phyloP scores from a whole-genome alignment of 2,797 vertebrate species.

The Yasuhikotakia modesta region DNA sequence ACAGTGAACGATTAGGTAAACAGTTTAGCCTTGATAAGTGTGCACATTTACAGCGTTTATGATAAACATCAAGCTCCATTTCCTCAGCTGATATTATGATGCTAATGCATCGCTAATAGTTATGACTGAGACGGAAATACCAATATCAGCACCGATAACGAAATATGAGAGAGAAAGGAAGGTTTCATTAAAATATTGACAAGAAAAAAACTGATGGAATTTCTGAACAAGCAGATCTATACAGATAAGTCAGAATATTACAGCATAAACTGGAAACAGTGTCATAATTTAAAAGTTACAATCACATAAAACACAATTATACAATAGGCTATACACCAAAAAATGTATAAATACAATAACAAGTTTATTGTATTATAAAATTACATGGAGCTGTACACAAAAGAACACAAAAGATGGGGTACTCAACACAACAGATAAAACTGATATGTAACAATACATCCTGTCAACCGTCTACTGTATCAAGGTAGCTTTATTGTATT shows the following conservation, averaged over 20 bases:
- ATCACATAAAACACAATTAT: no score
- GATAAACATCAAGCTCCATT: slow-evolving; percentile 61
- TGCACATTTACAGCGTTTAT: slow-evolving; percentile 54
- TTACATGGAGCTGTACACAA: no score
- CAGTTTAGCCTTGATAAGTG: slow-evolving; percentile 56
- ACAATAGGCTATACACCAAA: no score
- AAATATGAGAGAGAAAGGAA: slow-evolving; percentile 52
- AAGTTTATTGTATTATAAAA: no score
- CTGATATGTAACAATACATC: neutral
- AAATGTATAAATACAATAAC: no score
- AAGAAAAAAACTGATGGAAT: slow-evolving; percentile 11
- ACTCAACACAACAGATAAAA: no score
- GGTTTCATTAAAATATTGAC: slow-evolving; percentile 34
- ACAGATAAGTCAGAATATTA: slow-evolving; percentile 27
- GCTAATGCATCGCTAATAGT: slow-evolving; percentile 57
- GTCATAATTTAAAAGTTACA: no score
- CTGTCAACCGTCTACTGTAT: neutral
- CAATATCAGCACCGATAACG: slow-evolving; percentile 55
- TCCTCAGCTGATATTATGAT: slow-evolving; percentile 52
- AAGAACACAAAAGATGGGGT: no score
- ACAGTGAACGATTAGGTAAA: slow-evolving; percentile 55
- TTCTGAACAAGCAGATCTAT: slow-evolving; percentile 34
- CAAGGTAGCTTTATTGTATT: neutral
- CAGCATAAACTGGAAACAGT: neutral
- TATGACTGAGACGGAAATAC: slow-evolving; percentile 46